Base-by-base conservation (phyloP, 1,140 invertebrate species). In the Triops cancriformis region DNA sequence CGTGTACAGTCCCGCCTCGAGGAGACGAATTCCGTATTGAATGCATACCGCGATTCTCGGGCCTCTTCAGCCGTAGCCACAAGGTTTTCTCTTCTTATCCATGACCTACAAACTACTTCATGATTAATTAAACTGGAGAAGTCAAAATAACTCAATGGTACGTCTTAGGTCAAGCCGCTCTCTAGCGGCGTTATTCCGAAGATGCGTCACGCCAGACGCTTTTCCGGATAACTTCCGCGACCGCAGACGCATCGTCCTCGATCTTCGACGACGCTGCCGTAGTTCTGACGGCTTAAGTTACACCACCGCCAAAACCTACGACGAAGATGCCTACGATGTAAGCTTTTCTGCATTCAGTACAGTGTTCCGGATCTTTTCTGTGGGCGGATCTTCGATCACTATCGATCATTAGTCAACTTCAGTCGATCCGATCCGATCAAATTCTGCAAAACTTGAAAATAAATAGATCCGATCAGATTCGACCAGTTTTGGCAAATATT, bases 261-360 rank as follows among this genome's bases (percentile, higher is more conserved):
- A 78, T 74, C 51, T 78, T 26, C 72, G 51, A 6, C 9, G 77
- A 11, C 77, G 72, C 23, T 78, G 77, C 31, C 37, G 72, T 5
- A 74, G 73, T 27, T 78, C 51, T 45, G 77, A 78, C 43, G 37
- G 74, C 6, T 45, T 76, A 23, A 76, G 74, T 26, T 76, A 23
- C n/a, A 76, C 74, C 4, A 76, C 74, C n/a, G 27, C 37, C 12
- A 28, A 42, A 76, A 76, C 74, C 1, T 26, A 26, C 14, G 74
- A 76, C 9, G 74, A 76, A 26, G 37, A 74, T 26, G 5, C 18
- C 4, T 26, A 74, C 18, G 73, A 41, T 26, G 73, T 74, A 74
- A 31, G 14, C 18, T 74, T 31, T 74, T 41, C n/a, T 42, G 26
- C 73, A 1, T n/a, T 4, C 74, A 75, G n/a, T 11, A 1, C 12